Base-by-base conservation (phyloP, 2,888 invertebrate species). In the Parnassius apollo region DNA sequence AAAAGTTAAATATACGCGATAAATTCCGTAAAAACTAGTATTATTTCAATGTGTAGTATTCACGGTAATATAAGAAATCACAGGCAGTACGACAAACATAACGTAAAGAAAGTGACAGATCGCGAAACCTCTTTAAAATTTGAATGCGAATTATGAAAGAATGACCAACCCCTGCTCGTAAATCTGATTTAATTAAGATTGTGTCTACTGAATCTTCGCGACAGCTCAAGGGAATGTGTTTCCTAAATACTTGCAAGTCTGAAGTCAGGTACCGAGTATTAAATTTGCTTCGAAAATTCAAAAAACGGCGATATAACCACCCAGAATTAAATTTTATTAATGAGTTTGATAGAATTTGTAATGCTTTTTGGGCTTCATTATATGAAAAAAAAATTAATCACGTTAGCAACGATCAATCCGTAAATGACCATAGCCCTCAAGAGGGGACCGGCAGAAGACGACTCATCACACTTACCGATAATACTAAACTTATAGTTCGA, bases 81-180 rank as follows among this genome's bases (percentile, higher is more conserved):
- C 18, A 18, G 18, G 18, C 18, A 18, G 18, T 18, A 18, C 18
- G 70, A 76, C 22, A 51, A 11, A 51, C 1, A 10, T 10, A 51
- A 51, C 18, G 51, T 22, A 22, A 51, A 25, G 51, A 51, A 51
- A 22, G 22, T 10, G 51, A 51, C 25, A 51, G 2, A 13, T 51
- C 51, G 2, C 22, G 22, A 22, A 18, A 51, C 2, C 25, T 51
- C 9, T 51, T 51, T 51, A 51, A 25, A 25, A 7, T 51, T 13
- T 51, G 51, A 22, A 51, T 51, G 51, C 51, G 51, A 8, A 51
- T 51, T 9, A 9, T 50, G 18, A 2, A 2, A 50, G 50, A 13
- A 50, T 2, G 18, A n/a, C 50, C 9, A 22, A 11, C 22, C 22
- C 7, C 9, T 51, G 11, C 7, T 3, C 4, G 46, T 46, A 4